Evolutionary conservation across 2,113 vertebrate genomes (phyloP).

Genomic region (Neogobius melanostomus): DNA sequence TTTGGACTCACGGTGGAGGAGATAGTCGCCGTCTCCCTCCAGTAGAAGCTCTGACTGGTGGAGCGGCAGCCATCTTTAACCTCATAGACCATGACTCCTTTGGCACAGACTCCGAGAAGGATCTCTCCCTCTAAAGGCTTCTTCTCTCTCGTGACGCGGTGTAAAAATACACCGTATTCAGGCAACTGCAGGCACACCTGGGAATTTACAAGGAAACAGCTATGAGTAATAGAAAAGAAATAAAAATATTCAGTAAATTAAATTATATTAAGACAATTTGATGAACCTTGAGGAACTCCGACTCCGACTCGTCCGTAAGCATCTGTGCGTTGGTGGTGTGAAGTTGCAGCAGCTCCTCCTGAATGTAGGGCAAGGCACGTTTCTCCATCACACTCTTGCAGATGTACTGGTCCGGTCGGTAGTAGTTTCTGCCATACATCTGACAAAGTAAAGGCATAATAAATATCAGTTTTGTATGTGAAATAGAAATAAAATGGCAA

Average conservation of each 20-base stretch:
- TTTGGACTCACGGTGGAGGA: slow-evolving; percentile 81
- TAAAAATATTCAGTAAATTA: too few relatives aligned
- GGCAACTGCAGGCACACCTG: slow-evolving; percentile 86
- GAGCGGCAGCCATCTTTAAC: slow-evolving; percentile 79
- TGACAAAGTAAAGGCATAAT: slow-evolving; percentile 34
- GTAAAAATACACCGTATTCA: slow-evolving; percentile 85
- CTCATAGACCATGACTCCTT: slow-evolving; percentile 86
- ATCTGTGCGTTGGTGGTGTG: slow-evolving; percentile 77
- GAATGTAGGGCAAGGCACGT: slow-evolving; percentile 78
- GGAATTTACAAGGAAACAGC: background rate
- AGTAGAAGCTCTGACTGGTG: slow-evolving; percentile 79
- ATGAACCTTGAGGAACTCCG: slow-evolving; percentile 86
- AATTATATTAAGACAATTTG: background rate
- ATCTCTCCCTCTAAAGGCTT: slow-evolving; percentile 76
- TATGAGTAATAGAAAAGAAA: background rate
- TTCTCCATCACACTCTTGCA: slow-evolving; percentile 82
- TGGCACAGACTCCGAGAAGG: slow-evolving; percentile 86
- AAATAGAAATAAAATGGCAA: background rate
- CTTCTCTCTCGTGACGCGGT: slow-evolving; percentile 81
- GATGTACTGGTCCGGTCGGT: slow-evolving; percentile 84
- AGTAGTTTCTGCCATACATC: slow-evolving; percentile 82
- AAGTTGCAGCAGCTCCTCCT: slow-evolving; percentile 78
- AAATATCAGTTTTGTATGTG: background rate
- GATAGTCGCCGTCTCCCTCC: slow-evolving; percentile 86
- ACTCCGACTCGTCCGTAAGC: slow-evolving; percentile 80